phyloP scores from a whole-genome alignment of 1,140 invertebrate genomes.

The Drosophila bipectinata region DNA sequence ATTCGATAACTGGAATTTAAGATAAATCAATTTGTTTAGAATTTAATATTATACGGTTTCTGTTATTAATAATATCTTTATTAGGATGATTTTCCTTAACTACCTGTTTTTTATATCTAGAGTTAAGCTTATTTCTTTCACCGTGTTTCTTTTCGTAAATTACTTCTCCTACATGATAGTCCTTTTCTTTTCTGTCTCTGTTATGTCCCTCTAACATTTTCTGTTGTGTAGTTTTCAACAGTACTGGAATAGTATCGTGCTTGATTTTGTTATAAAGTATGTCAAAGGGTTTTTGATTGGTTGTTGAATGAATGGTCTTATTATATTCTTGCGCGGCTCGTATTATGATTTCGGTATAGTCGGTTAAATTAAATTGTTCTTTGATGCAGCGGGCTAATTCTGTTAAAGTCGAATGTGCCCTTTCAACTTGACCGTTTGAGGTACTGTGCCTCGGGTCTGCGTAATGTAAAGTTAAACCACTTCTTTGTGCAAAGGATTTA shows the following conservation, averaged over 20 bases:
- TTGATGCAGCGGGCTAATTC: constrained; percentile 6
- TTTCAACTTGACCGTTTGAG: neutral
- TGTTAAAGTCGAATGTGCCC: constrained; percentile 1
- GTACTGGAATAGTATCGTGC: constrained; percentile 1
- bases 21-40: too few species aligned
- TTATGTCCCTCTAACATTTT: constrained; percentile 13
- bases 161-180: constrained; percentile 3
- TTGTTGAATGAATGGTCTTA: constrained; percentile 1
- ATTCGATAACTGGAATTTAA: too few species aligned
- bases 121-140: constrained; percentile 10
- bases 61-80: constrained; percentile 1
- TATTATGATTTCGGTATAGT: constrained; percentile 13
- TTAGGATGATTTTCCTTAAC: constrained; percentile 1
- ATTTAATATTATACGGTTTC: too few species aligned
- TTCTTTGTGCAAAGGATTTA: constrained; percentile 2
- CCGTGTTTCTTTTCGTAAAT: constrained; percentile 12
- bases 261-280: constrained; percentile 12
- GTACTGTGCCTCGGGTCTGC: constrained; percentile 4
- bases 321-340: constrained; percentile 6
- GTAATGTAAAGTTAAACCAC: neutral
- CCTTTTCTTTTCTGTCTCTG: constrained; percentile 5
- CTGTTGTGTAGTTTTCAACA: neutral
- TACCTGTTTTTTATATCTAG: constrained; percentile 8
- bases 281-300: constrained; percentile 2
- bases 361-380: constrained; percentile 2